phyloP scores from a whole-genome alignment of 2,888 invertebrate genomes.

The Drosophila nr. perissopoda region DNA sequence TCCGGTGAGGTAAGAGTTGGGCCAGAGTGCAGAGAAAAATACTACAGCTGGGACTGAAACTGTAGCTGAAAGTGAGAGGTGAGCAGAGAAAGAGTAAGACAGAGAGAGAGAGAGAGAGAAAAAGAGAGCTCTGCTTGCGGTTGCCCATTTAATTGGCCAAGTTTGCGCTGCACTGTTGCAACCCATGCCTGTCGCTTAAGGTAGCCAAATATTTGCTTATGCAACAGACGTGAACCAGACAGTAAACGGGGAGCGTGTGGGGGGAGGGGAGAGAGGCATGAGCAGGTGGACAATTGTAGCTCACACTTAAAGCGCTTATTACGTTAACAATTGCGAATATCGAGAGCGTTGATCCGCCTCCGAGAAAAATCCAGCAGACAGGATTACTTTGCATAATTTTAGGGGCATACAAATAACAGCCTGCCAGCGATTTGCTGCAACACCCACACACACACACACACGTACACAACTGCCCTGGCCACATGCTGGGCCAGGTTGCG shows the following conservation, averaged over 20 bases:
- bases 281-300: slow-evolving; percentile 59
- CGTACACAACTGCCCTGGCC: slow-evolving; percentile 10
- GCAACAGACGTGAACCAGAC: slow-evolving; percentile 61
- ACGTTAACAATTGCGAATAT: slow-evolving; percentile 81
- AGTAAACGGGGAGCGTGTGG: neutral
- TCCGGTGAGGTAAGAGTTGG: slow-evolving; percentile 51
- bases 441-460: slow-evolving; percentile 18
- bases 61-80: slow-evolving; percentile 22
- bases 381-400: slow-evolving; percentile 80
- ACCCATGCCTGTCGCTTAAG: slow-evolving; percentile 67
- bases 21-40: slow-evolving; percentile 42
- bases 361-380: slow-evolving; percentile 52
- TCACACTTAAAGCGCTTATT: slow-evolving; percentile 77
- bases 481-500: slow-evolving; percentile 32
- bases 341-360: slow-evolving; percentile 57
- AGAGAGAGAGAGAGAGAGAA: neutral
- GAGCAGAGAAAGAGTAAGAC: neutral
- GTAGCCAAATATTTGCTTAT: slow-evolving; percentile 77
- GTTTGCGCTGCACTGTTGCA: slow-evolving; percentile 62
- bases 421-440: slow-evolving; percentile 46
- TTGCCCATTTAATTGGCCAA: slow-evolving; percentile 77
- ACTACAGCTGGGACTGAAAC: slow-evolving; percentile 49
- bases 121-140: slow-evolving; percentile 38
- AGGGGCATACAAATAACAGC: slow-evolving; percentile 77
- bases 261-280: neutral